Base-by-base conservation (phyloP, 2,888 invertebrate species). In the Macaria liturata region DNA sequence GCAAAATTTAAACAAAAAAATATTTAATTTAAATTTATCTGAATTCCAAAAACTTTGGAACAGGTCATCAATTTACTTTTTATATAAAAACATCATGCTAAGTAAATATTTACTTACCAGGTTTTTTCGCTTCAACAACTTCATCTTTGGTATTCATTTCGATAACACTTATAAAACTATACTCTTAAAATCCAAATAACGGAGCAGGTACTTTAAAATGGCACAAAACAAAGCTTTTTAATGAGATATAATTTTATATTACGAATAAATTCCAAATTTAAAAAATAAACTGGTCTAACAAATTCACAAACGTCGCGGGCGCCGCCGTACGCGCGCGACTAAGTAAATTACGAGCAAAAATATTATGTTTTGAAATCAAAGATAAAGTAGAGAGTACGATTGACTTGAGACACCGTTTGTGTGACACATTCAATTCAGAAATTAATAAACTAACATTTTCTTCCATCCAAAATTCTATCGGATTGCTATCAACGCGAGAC, bases 111-210 rank as follows among this genome's bases (percentile, higher is more conserved):
- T 32, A 58, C 66, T 62, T 49, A 68, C 67, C 61, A 32, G 65
- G 65, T 46, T 64, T 66, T 52, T 48, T 49, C 6, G 40, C 51
- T 42, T 64, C 59, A 6, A 51, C 49, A 49, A 48, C 52, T 20
- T 64, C 59, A 45, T 64, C 54, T 56, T 64, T 62, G 40, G 56
- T 49, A 57, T 59, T 56, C 69, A 69, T 69, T 55, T 65, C 58
- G n/a, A 5, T 5, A n/a, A 42, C 4, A 42, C 30, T 31, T 42
- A 48, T 9, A 31, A 30, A 49, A 49, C 32, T 20, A 44, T 20
- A 9, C 43, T 3, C 3, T 20, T 20, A 20, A 20, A 20, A 20
- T 20, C n/a, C n/a, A 37, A 20, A 20, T 20, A 9, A 30, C 7
- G 9, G 9, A 3, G 9, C 43, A 32, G 32, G 20, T 20, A 50